phyloP scores from a whole-genome alignment of 2,888 invertebrate genomes.

The Spodoptera picta region DNA sequence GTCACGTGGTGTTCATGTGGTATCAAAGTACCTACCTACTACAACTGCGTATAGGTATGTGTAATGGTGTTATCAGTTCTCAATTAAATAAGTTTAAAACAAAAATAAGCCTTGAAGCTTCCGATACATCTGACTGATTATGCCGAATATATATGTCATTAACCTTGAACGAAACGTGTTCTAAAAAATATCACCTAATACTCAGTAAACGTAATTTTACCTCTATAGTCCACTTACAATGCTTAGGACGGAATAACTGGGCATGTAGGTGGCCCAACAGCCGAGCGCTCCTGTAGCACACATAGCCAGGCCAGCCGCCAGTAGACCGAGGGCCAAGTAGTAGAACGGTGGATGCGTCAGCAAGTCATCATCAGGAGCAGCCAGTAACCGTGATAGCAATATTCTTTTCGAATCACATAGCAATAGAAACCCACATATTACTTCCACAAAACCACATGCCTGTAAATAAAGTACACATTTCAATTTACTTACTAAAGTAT shows the following conservation, averaged over 20 bases:
- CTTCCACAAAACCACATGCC: slow-evolving; percentile 92
- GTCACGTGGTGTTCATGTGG: too few relatives aligned
- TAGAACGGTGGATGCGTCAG: slow-evolving; percentile 93
- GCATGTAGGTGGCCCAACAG: slow-evolving; percentile 94
- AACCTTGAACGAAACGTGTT: too few relatives aligned
- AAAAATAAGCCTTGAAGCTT: too few relatives aligned
- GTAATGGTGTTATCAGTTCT: too few relatives aligned
- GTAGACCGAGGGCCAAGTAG: slow-evolving; percentile 92
- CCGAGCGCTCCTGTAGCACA: slow-evolving; percentile 92
- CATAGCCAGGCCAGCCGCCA: slow-evolving; percentile 91
- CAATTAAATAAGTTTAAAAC: too few relatives aligned
- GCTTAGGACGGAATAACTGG: slow-evolving; percentile 92
- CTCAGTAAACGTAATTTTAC: neutral
- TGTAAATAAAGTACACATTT: slow-evolving; percentile 68
- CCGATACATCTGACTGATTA: too few relatives aligned
- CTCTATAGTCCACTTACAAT: slow-evolving; percentile 87
- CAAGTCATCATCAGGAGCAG: slow-evolving; percentile 87
- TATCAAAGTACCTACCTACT: too few relatives aligned
- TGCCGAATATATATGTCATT: too few relatives aligned
- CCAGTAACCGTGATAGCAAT: slow-evolving; percentile 91
- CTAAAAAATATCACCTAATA: too few relatives aligned
- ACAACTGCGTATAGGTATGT: too few relatives aligned
- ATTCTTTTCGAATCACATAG: slow-evolving; percentile 92
- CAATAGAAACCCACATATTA: slow-evolving; percentile 92
- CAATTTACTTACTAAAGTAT: too few relatives aligned